Evolutionary conservation across 2,797 vertebrate genomes (phyloP).

Genomic region (Nasua narica): DNA sequence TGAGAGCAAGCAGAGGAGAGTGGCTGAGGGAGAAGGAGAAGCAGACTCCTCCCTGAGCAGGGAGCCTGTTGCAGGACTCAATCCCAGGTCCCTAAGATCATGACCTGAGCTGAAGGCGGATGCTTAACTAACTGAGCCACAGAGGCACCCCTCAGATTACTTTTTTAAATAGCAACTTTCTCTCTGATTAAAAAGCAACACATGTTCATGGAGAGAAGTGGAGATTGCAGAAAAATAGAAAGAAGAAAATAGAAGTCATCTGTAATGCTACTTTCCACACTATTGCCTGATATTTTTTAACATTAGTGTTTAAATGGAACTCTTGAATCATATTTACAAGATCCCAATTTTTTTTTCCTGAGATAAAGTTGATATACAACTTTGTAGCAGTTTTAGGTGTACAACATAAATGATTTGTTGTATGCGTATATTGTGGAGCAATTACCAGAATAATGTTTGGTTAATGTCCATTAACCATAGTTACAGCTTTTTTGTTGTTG

Average conservation of each 20-base stretch:
- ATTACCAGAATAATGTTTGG: not conserved
- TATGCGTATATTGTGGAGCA: not conserved
- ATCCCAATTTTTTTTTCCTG: not conserved
- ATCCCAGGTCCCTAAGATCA: not conserved
- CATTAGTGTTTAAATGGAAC: not conserved
- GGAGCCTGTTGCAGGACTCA: not conserved
- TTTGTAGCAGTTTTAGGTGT: not conserved
- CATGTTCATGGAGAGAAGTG: not conserved
- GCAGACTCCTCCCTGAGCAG: not conserved
- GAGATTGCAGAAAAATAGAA: conserved; percentile 26
- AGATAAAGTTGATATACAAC: not conserved
- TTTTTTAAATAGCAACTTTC: not conserved
- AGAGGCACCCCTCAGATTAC: not conserved
- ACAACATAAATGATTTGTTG: not conserved
- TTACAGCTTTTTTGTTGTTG: not conserved
- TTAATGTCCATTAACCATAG: not conserved
- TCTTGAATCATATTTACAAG: not conserved
- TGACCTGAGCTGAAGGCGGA: not conserved
- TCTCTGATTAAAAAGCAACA: conserved; percentile 39
- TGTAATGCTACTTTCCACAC: not conserved
- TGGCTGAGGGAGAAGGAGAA: not conserved
- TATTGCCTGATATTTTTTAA: not conserved
- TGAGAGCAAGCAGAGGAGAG: not conserved
- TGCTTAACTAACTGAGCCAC: not conserved
- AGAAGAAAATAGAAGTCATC: conserved; percentile 19